Evolutionary conservation across 2,888 invertebrate species (phyloP), one percentile per base, ranked within the genome.

Genomic region (Heterodera filipjevi): DNA sequence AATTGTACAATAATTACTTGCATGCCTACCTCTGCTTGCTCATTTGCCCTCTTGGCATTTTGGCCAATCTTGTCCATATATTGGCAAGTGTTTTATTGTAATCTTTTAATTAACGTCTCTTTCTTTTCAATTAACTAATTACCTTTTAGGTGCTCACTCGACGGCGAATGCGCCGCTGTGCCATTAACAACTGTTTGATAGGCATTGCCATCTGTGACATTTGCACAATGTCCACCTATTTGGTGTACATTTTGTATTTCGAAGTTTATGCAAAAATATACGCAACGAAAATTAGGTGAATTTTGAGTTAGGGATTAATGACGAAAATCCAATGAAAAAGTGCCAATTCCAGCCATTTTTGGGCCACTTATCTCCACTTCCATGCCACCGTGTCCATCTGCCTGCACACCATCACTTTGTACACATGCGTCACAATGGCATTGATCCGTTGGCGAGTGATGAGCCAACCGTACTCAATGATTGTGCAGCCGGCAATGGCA

Each of bases 361-460:
- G 84, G 84, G 84, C 84, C 30, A 77, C 70, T 14, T 75, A 80
- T 35, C 53, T 84, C 16, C 80, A 79, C 44, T 80, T 85, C 59
- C 84, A 84, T 66, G 84, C 84, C 19, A 84, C 85, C 12, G 70
- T 79, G 32, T 76, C 76, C 59, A 84, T 84, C 30, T 79, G 80
- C 35, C 71, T 84, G 73, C 84, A 84, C 66, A 79, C 83, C 39
- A 85, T 85, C 8, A 83, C 82, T 22, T 77, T 84, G 14, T 84
- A 84, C 70, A 44, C 72, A 8, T 84, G 83, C 71, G 84, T 84
- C 30, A 76, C 81, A n/a, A 84, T 84, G 84, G 84, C 84, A 6
- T 71, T 84, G 44, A 85, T 84, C 30, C 77, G 84, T 32, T 84
- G 84, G 80, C 81, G 79, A 22, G 84, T 84, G n/a, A 85, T 84